Evolutionary conservation across 2,888 invertebrate species (phyloP).

Genomic region (Eugnorisma glareosa): DNA sequence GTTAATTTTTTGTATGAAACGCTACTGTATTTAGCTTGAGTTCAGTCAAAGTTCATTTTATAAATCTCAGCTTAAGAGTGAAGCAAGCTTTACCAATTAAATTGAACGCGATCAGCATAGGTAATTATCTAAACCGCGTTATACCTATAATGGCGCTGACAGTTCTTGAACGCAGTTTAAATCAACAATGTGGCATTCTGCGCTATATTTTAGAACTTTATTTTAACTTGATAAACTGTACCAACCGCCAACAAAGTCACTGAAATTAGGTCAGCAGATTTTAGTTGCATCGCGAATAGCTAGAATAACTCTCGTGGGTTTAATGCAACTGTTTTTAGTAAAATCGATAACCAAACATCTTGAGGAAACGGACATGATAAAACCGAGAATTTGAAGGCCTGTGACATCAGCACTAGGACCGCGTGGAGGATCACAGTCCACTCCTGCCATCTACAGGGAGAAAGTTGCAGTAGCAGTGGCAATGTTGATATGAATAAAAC

Average conservation of each 20-base stretch:
- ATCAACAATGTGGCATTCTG: neutral
- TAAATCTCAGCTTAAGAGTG: neutral
- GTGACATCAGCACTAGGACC: too few species aligned
- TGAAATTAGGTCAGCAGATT: conserved; percentile 1
- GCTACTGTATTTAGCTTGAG: neutral
- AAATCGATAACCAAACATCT: neutral
- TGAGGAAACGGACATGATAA: neutral
- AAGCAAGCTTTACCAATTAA: neutral
- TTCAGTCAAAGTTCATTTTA: neutral
- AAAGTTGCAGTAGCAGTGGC: neutral
- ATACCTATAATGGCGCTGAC: neutral
- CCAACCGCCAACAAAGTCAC: neutral
- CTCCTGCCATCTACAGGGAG: neutral
- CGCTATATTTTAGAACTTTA: neutral
- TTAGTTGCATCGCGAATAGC: neutral
- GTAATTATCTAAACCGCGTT: too few species aligned
- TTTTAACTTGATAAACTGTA: neutral
- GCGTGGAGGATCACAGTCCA: neutral
- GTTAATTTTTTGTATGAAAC: neutral
- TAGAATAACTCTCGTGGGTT: neutral
- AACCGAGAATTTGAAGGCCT: neutral
- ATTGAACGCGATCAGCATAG: neutral
- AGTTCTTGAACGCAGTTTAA: neutral
- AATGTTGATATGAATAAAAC: too few species aligned
- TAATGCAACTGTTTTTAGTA: neutral